phyloP scores from a whole-genome alignment of 2,113 vertebrate genomes.

The Electrona antarctica region DNA sequence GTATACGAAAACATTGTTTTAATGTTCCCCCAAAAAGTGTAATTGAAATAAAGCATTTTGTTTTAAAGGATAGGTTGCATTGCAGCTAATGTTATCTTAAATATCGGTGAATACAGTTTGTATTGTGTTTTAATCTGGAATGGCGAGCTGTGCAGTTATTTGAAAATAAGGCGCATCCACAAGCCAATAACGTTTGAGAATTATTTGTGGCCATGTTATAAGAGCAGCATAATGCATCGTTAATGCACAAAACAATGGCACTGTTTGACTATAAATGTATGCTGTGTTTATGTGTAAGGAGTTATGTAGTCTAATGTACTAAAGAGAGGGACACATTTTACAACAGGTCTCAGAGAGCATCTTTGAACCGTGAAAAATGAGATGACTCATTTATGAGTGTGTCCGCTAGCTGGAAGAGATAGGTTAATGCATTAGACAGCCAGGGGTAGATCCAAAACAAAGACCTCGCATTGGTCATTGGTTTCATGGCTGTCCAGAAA shows the following conservation, averaged over 20 bases:
- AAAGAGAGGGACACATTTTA: slow-evolving; percentile 45
- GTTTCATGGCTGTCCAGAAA: slow-evolving; percentile 19
- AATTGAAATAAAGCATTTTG: too few relatives aligned
- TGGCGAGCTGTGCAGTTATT: too few relatives aligned
- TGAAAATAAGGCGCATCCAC: too few relatives aligned
- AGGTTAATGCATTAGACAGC: slow-evolving; percentile 68
- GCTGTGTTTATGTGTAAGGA: slow-evolving; percentile 13
- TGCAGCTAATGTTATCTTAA: too few relatives aligned
- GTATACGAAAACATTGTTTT: too few relatives aligned
- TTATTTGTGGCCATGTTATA: not conserved
- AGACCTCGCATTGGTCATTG: slow-evolving; percentile 28
- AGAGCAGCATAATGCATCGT: slow-evolving; percentile 52
- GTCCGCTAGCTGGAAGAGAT: slow-evolving; percentile 48
- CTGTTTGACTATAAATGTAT: slow-evolving; percentile 48
- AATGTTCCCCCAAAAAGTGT: too few relatives aligned
- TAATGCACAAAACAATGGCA: slow-evolving; percentile 52
- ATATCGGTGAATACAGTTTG: too few relatives aligned
- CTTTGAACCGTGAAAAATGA: slow-evolving; percentile 50
- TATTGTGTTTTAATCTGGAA: too few relatives aligned
- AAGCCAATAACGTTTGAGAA: too few relatives aligned
- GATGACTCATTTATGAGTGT: slow-evolving; percentile 52
- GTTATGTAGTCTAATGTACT: slow-evolving; percentile 54
- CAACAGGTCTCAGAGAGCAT: slow-evolving; percentile 34
- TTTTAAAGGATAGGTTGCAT: too few relatives aligned
- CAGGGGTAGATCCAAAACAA: slow-evolving; percentile 58